phyloP scores from a whole-genome alignment of 2,797 vertebrate genomes.

The Triplophysa yarkandensis region DNA sequence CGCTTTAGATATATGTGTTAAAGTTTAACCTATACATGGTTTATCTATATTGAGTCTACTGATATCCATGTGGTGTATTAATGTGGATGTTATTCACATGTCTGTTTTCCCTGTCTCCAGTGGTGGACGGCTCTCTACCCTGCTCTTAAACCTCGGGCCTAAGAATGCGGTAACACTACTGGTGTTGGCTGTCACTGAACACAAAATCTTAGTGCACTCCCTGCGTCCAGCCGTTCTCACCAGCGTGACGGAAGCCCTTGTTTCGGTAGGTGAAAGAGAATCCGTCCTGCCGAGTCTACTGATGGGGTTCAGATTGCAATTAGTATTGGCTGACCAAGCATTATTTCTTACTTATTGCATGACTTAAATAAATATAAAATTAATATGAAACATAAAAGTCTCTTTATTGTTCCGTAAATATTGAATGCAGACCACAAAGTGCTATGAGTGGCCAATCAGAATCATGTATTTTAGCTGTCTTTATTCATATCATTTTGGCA shows the following conservation, averaged over 20 bases:
- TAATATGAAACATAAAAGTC: background rate
- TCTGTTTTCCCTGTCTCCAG: constrained; percentile 66
- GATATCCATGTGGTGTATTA: background rate
- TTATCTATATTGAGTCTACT: too few species aligned
- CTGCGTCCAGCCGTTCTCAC: constrained; percentile 95
- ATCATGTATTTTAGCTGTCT: background rate
- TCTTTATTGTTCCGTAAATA: too few species aligned
- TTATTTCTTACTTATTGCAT: background rate
- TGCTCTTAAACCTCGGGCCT: constrained; percentile 95
- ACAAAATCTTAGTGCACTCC: constrained; percentile 98
- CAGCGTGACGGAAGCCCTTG: constrained; percentile 96
- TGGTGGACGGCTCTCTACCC: constrained; percentile 92
- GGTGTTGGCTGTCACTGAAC: constrained; percentile 96
- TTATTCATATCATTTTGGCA: background rate
- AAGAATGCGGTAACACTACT: constrained; percentile 93
- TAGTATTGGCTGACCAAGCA: background rate
- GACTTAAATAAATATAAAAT: background rate
- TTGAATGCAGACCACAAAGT: background rate
- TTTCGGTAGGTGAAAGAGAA: constrained; percentile 84
- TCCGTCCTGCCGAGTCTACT: background rate
- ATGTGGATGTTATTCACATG: constrained; percentile 1
- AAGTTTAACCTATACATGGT: too few species aligned
- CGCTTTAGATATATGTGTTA: too few species aligned
- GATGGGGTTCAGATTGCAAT: background rate
- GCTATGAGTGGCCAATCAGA: background rate